Evolutionary conservation across 1,140 invertebrate species (phyloP), one percentile per base, ranked within the genome.

Genomic region (Trichonephila clavipes): DNA sequence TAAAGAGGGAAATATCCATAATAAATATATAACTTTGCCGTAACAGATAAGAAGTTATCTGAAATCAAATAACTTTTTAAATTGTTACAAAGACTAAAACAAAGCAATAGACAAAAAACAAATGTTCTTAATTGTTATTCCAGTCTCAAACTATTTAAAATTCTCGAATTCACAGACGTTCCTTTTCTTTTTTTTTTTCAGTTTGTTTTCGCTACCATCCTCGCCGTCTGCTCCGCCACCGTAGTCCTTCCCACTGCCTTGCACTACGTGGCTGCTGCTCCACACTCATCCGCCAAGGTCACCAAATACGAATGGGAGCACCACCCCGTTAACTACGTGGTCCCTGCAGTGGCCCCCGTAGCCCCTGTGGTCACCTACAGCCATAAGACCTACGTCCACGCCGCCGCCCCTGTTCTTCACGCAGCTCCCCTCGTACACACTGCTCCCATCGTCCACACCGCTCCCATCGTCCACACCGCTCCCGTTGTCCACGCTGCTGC

Each of bases 291-390:
- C 10, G 16, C 92, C 85, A 93, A 24, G 51, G 66, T 93, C 51
- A 88, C 92, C 92, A 88, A 88, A 34, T 86, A 88, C 10, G 86
- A 93, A 88, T 93, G 92, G 92, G 92, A 93, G n/a, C 92, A 93
- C 86, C 87, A 82, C 58, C 92, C 92, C 34, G 28, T 93, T 51
- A 93, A 66, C 51, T 93, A 93, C 92, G 92, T 93, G 51, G 92
- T 88, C 61, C 91, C 91, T 59, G 92, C 92, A 81, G 92, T 93
- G 64, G 91, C 91, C 21, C 92, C 85, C 86, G 85, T 88, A 34
- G 92, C 86, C n/a, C 90, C 90, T 21, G 24, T 92, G 21, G 90
- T 92, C 34, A 86, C 90, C 64, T 93, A 93, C 86, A 82, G 66
- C 69, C 92, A 93, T 28, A 93, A 93, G 86, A 81, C 85, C 66